phyloP scores from a whole-genome alignment of 2,113 vertebrate genomes.

The Rhipidura dahli region DNA sequence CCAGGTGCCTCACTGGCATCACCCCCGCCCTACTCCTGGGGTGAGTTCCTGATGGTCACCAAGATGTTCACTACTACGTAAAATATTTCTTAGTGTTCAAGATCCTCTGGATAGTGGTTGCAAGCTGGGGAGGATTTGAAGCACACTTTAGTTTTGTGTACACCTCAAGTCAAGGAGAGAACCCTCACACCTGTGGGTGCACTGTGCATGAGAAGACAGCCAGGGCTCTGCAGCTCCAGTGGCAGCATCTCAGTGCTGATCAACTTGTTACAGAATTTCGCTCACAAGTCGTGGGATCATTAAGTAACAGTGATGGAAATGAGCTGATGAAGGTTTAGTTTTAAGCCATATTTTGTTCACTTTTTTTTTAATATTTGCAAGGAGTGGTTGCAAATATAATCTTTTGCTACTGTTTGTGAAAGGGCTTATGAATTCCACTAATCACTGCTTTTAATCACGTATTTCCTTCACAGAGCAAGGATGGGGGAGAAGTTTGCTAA shows the following conservation, averaged over 20 bases:
- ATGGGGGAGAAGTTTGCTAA: background rate
- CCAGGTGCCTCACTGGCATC: background rate
- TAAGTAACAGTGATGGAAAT: background rate
- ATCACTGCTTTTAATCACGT: background rate
- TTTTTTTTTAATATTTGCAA: background rate
- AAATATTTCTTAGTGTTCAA: background rate
- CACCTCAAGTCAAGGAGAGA: background rate
- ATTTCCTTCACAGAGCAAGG: background rate
- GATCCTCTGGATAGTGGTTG: background rate
- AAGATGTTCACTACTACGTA: background rate
- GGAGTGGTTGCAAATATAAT: background rate
- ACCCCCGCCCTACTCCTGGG: background rate
- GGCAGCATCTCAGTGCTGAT: background rate
- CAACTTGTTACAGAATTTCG: background rate
- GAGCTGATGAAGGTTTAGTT: background rate
- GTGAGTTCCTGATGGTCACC: background rate
- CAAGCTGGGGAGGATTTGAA: background rate
- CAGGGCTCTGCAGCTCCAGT: background rate
- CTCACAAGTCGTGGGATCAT: background rate
- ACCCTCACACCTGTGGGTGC: too few species aligned
- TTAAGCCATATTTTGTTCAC: background rate
- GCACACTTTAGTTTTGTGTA: background rate
- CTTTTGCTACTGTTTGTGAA: background rate
- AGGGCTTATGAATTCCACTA: background rate
- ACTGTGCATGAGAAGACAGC: background rate